Percentiles rank a stretch among this genome's conserved stretches.
These are phyloP conservation scores for Chanos chanos DNA, from an alignment of 2,797 vertebrate genomes.

Conservation along the genomic window DNA sequence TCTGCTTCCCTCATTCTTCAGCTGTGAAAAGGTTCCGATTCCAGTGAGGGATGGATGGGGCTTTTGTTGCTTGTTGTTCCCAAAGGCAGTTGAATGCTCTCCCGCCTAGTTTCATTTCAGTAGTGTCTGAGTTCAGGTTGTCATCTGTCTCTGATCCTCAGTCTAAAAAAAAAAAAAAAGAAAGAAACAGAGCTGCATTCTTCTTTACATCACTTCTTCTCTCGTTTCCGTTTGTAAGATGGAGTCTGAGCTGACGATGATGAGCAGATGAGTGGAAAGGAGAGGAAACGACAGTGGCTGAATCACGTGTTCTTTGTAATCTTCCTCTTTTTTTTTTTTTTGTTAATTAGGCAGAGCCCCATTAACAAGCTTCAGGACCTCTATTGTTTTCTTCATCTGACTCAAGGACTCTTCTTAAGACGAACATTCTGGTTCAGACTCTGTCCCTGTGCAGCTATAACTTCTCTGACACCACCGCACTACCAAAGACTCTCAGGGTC, in stretches of 20 bases:
- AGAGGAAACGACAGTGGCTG: conserved; percentile 37
- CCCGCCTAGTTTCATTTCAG: conserved; percentile 70
- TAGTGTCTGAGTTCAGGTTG: conserved; percentile 60
- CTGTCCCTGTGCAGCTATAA: neutral
- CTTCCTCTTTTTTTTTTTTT: conserved; percentile 47
- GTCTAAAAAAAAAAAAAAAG: conserved; percentile 27
- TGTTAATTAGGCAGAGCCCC: conserved; percentile 19
- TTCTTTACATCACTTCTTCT: conserved; percentile 29
- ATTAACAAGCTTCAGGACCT: conserved; percentile 14
- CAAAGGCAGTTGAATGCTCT: conserved; percentile 53
- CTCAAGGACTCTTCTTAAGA: neutral
- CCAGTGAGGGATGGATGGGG: conserved; percentile 48
- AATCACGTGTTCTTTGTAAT: conserved; percentile 52
- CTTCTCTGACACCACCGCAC: neutral
- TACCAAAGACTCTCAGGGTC: conserved; percentile 12
- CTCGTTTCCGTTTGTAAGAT: conserved; percentile 47
- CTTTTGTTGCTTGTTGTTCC: conserved; percentile 51
- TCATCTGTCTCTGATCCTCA: conserved; percentile 59
- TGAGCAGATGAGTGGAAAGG: conserved; percentile 51
- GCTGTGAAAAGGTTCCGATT: conserved; percentile 48
- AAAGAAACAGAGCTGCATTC: conserved; percentile 48
- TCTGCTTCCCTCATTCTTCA: conserved; percentile 68
- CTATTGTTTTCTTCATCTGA: conserved; percentile 17
- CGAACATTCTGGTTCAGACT: neutral
- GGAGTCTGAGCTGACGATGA: conserved; percentile 59